Evolutionary conservation across 2,113 vertebrate species (phyloP).

Genomic region (Myodes glareolus): DNA sequence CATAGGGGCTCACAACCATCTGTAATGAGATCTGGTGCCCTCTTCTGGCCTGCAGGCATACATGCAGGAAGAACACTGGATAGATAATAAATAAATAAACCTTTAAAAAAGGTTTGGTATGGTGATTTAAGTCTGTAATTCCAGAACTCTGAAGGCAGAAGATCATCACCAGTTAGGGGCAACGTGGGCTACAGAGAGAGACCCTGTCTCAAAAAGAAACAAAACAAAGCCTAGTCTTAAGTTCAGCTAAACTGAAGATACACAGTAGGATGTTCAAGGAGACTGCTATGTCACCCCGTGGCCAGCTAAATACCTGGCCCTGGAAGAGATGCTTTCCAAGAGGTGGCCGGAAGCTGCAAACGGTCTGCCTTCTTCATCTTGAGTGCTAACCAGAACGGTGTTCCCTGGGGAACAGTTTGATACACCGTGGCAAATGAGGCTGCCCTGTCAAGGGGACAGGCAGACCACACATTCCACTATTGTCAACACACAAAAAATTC

Average conservation of each 20-base stretch:
- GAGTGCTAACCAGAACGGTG: neutral
- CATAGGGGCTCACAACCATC: too few species aligned
- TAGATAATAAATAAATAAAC: too few species aligned
- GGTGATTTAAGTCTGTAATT: neutral
- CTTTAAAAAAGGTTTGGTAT: neutral
- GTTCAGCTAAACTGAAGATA: constrained; percentile 16
- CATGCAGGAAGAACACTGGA: too few species aligned
- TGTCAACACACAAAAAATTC: constrained; percentile 27
- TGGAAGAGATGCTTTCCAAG: neutral
- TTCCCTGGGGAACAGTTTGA: neutral
- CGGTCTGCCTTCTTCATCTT: neutral
- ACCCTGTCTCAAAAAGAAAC: neutral
- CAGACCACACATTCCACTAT: neutral
- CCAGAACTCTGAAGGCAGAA: neutral
- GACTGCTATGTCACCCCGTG: neutral
- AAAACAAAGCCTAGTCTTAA: constrained; percentile 11
- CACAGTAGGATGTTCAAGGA: neutral
- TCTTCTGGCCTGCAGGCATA: too few species aligned
- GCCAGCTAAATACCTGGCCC: neutral
- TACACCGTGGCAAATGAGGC: neutral
- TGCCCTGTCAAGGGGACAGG: neutral
- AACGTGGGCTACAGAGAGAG: neutral
- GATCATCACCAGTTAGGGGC: neutral
- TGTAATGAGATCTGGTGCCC: too few species aligned
- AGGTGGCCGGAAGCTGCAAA: neutral